phyloP scores from a whole-genome alignment of 2,113 vertebrate species.

The Amazona guildingii region DNA sequence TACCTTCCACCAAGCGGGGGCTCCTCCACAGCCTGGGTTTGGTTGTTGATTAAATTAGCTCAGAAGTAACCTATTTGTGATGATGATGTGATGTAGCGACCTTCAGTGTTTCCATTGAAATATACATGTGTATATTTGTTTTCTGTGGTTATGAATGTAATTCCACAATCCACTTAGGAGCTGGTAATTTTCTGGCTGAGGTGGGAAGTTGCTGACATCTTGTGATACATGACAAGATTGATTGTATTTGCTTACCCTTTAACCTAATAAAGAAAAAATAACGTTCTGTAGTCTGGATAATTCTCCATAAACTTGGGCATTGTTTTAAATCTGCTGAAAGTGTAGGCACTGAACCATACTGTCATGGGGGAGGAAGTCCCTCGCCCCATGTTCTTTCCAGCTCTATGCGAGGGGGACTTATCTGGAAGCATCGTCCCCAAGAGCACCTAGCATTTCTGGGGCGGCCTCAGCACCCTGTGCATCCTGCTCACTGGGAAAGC shows the following conservation, averaged over 20 bases:
- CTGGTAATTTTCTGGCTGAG: constrained; percentile 59
- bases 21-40: not conserved
- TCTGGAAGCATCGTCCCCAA: not conserved
- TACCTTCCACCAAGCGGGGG: not conserved
- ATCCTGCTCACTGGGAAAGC: constrained; percentile 19
- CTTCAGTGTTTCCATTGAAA: constrained; percentile 38
- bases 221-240: constrained; percentile 67
- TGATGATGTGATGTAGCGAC: not conserved
- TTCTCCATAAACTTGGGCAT: constrained; percentile 18
- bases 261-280: constrained; percentile 70
- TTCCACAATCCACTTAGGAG: constrained; percentile 62
- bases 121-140: constrained; percentile 17
- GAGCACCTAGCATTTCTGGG: not conserved
- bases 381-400: not conserved
- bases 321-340: constrained; percentile 42
- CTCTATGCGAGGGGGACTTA: not conserved
- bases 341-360: not conserved
- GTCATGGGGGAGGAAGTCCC: not conserved
- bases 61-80: not conserved
- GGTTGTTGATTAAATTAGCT: not conserved
- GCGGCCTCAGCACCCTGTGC: not conserved
- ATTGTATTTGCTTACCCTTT: constrained; percentile 71
- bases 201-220: constrained; percentile 69
- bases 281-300: constrained; percentile 33
- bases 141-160: constrained; percentile 39